Evolutionary conservation across 2,113 vertebrate genomes (phyloP), one percentile per base, ranked within the genome.

Genomic region (Poeciliopsis retropinna): DNA sequence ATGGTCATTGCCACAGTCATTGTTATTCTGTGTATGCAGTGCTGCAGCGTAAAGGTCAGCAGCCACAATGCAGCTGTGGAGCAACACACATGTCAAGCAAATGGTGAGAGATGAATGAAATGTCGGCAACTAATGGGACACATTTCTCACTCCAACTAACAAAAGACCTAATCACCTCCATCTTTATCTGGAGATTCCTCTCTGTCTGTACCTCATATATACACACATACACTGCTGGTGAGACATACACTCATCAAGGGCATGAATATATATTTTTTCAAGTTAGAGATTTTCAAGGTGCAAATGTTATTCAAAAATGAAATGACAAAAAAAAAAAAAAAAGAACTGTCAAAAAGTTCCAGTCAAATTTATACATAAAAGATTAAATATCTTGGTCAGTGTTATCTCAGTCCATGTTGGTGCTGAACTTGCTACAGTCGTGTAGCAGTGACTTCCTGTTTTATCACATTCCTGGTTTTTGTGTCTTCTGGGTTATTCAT

Each of bases 111-210:
- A 15, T 11, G 67, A 32, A 54, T 14, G 22, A 68, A 66, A 75
- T 83, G 69, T 64, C 64, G 25, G 51, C 37, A 63, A 70, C 34
- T 37, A 34, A 47, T 72, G 64, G 69, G 30, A 27, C 5, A 19
- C 15, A 39, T 27, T n/a, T 28, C 37, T 28, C n/a, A 17, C 37
- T 44, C 28, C 62, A 19, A 1, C 25, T 72, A 31, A 30, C 57
- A 13, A 27, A 72, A 67, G 27, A 73, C 28, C 25, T 41, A 82
- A 66, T 75, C 25, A 27, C 32, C 63, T 63, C 64, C 15, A 44
- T 78, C 34, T 64, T 57, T 73, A 47, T 47, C 68, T 41, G 39
- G 32, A 2, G 6, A 22, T 67, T 39, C 54, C 8, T 39, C 54
- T 60, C 32, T 54, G 47, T 9, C 22, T 54, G 47, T 25, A 7